Evolutionary conservation across 2,113 vertebrate species (phyloP).

Genomic region (Cichladusa arquata): DNA sequence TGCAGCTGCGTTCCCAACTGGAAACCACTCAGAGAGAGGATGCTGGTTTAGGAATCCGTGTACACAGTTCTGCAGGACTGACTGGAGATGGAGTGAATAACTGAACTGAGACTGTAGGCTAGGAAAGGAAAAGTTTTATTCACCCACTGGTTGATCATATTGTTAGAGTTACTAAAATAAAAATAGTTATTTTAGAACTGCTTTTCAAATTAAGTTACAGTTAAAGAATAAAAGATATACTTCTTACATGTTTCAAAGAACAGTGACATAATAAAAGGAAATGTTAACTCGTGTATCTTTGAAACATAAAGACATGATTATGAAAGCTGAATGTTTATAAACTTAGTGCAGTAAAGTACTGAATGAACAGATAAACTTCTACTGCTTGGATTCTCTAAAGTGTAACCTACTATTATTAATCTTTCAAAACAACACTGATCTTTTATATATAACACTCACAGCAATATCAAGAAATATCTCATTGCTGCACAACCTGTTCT

Average conservation of each 20-base stretch:
- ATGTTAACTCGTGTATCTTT: background rate
- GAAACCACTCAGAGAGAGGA: background rate
- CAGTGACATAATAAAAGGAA: background rate
- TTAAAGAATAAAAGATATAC: background rate
- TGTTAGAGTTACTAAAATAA: background rate
- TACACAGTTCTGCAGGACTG: background rate
- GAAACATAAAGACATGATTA: background rate
- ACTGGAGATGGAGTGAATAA: background rate
- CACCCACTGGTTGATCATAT: background rate
- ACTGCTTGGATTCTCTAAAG: background rate
- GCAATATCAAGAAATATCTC: background rate
- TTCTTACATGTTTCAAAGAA: background rate
- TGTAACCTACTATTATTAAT: rapidly evolving
- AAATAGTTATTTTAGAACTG: background rate
- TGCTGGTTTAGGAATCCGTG: rapidly evolving
- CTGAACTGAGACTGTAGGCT: background rate
- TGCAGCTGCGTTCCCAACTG: background rate
- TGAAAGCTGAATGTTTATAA: background rate
- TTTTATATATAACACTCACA: background rate
- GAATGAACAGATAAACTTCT: background rate
- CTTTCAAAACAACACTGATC: background rate
- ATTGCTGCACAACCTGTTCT: background rate
- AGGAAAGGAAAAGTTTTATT: background rate
- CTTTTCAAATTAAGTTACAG: background rate
- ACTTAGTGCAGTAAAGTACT: background rate